Base-by-base conservation (phyloP, 2,797 vertebrate genomes). In the Pelobates cultripes region DNA sequence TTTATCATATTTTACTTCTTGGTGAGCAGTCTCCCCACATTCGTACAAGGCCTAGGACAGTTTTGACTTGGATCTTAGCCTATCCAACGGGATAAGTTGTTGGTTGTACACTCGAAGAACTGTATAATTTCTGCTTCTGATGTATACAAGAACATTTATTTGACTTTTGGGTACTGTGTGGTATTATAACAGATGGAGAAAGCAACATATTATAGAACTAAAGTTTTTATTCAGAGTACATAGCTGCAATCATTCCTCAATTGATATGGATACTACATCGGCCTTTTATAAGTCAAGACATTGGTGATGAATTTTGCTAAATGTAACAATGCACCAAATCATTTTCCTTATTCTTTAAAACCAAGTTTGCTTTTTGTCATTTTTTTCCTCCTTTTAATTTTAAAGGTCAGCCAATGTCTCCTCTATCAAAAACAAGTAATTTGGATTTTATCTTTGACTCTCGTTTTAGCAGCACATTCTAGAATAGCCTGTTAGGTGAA, bases 321-420 rank as follows among this genome's bases (percentile, higher is more conserved):
- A 57, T 51, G 5, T 5, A 51, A 51, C 3, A 5, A 15, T 43
- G 43, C 55, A 74, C 43, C 51, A 64, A 64, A 64, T 17, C 17
- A 28, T 40, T 40, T 28, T 41, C 14, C 40, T 5, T 40, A 64
- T 10, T 57, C 9, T 57, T 57, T 51, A 5, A 57, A 57, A 4
- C 55, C 55, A 57, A 57, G 9, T 57, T 4, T 28, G 14, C 13
- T 51, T 73, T 78, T 43, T 43, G 13, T 68, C 1, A n/a, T 57
- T 45, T 80, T 5, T 53, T n/a, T 78, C 73, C 57, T 83, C 72
- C 67, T 73, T 78, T 67, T 77, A 82, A 73, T 57, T 77, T 44
- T 77, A 82, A 83, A 83, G 75, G 75, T 77, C 75, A 83, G 51
- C 73, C 63, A 83, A 68, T 83, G 73, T 74, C 53, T 47, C 28